Base-by-base conservation (phyloP, 37 sponge, comb jelly and placozoan genomes). In the Lycopodina hypogea region DNA sequence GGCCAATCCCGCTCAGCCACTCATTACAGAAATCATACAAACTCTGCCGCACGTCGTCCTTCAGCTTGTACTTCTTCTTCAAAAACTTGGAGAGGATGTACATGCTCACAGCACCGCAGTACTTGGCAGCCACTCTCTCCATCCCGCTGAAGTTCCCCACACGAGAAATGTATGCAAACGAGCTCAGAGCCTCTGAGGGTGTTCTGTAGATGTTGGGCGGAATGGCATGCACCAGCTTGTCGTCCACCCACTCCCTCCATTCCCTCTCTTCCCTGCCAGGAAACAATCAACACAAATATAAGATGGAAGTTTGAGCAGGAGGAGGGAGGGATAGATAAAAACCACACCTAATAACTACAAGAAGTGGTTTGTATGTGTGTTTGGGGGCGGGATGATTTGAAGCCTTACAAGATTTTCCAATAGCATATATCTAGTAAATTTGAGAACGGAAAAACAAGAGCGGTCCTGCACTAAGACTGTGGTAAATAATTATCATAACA, bases 181-280 rank as follows among this genome's bases (percentile, higher is more conserved):
- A 77, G n/a, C 23, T 48, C 45, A 87, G 48, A 19, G 99, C 56
- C 68, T 97, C 93, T 4, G 60, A 1, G 18, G 74, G 84, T 1
- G 92, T 92, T 0, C 99, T 78, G 80, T 95, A 97, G 76, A 97
- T 92, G 68, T 94, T 97, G 0, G 96, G 93, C 0, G 93, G 74
- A 14, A 97, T 72, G 19, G 53, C 73, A 73, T 90, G 93, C 17
- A 97, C 88, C 69, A 95, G 78, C 24, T 83, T 76, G 72, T 85
- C 76, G 56, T 97, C 99, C 37, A 94, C 96, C 99, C 99, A 97
- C 71, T 90, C 74, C 21, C 99, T 85, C 96, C 96, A 97, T 70
- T 93, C 82, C 18, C 83, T 50, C 76, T 95, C 96, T 81, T 95
- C 93, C 39, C 95, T 91, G 59, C 36, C n/a, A 68, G 1, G n/a